A percentile compares a stretch with the other conserved stretches of the same genome.
phyloP scores from a whole-genome alignment of 2,113 vertebrate genomes.

The Percopsis transmontana region DNA sequence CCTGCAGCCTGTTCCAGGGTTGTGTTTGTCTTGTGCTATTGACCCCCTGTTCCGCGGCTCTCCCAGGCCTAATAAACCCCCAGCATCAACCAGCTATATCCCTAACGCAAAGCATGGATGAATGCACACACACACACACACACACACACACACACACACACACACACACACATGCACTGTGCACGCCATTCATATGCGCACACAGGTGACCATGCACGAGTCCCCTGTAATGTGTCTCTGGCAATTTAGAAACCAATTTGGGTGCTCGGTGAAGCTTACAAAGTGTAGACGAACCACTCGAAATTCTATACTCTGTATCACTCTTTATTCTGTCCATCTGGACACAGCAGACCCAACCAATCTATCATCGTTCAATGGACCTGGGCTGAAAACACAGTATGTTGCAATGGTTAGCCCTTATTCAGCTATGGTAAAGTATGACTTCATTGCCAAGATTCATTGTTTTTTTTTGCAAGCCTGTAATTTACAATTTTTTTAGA shows the following conservation, averaged over 20 bases:
- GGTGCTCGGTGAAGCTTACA: slow-evolving; percentile 30
- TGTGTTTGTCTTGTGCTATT: slow-evolving; percentile 10
- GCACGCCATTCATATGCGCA: slow-evolving; percentile 19
- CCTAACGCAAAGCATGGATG: slow-evolving; percentile 20
- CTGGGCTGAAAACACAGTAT: neutral
- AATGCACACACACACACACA: neutral
- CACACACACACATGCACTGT: neutral
- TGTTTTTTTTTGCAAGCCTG: too few species aligned
- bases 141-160: neutral
- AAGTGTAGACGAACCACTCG: slow-evolving; percentile 30
- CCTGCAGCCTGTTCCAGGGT: slow-evolving; percentile 39
- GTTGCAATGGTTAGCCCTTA: too few species aligned
- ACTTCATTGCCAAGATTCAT: too few species aligned
- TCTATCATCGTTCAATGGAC: neutral
- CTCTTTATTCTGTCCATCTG: slow-evolving; percentile 29
- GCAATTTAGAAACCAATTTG: slow-evolving; percentile 31
- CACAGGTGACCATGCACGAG: slow-evolving; percentile 3
- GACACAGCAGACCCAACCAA: neutral
- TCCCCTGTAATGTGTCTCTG: too few species aligned
- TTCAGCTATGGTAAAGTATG: too few species aligned
- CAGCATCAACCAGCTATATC: slow-evolving; percentile 23
- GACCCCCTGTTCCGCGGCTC: slow-evolving; percentile 6
- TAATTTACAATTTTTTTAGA: too few species aligned
- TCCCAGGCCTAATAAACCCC: slow-evolving; percentile 14
- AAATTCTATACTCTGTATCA: slow-evolving; percentile 32